Base-by-base conservation (phyloP, 2,888 invertebrate species). In the Pseudococcus viburni region DNA sequence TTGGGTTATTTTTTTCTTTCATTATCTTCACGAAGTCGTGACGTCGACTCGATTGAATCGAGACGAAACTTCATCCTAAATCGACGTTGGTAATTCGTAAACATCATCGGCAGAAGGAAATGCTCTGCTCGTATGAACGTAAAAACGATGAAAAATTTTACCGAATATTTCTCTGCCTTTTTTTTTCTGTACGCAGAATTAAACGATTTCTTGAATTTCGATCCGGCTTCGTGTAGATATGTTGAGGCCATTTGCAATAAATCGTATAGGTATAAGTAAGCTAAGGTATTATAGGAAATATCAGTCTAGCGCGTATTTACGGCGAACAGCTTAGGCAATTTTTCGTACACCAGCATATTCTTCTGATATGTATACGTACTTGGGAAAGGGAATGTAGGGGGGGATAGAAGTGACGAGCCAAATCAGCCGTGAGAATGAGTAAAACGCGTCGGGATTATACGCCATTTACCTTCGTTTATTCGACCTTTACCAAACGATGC, bases 401-500 rank as follows among this genome's bases (percentile, higher is more conserved):
- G 51, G 12, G 51, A 15, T n/a, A 55, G 55, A 26, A 26, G 73
- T 73, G 73, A 73, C 73, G 73, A 73, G 73, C 73, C 73, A 73
- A 73, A 73, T 73, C 73, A 73, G 26, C 73, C 73, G 33, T 73
- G 33, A 73, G 19, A 19, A 26, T 73, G 33, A 64, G 73, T 73
- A 73, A 73, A 73, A 73, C 73, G 73, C 73, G 33, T 73, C 15
- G 12, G 73, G 73, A 73, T 73, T 73, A 73, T 73, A 73, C 73
- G 73, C 73, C 73, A 17, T 73, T 73, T 73, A 73, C 73, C 73
- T 73, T 73, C 33, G 64, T 73, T 15, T 33, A 19, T 73, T 73
- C 73, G 73, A 73, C 73, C 73, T 73, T 73, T 73, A 73, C 33
- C 33, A 73, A 73, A 73, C 73, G 73, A 73, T 33, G 73, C 73